These are phyloP conservation scores for Drosophila kanekoi DNA, from an alignment of 2,888 invertebrate species.

Conservation along the genomic window DNA sequence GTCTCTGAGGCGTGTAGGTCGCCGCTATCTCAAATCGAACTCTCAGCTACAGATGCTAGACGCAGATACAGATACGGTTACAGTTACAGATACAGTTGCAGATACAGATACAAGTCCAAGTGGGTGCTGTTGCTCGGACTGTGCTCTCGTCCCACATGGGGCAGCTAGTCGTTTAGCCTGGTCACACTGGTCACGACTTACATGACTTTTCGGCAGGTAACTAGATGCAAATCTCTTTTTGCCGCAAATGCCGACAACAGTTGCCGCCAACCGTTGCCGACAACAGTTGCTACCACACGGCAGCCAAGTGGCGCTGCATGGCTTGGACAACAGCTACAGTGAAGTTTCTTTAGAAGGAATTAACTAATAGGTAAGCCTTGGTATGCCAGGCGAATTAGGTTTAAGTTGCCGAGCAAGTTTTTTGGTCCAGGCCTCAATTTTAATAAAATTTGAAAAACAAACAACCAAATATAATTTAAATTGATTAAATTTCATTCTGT, in stretches of 20 bases:
- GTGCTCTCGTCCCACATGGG: slow-evolving; percentile 42
- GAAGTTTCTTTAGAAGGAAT: neutral
- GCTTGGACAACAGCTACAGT: slow-evolving; percentile 35
- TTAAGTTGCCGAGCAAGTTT: no score
- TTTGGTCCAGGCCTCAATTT: no score
- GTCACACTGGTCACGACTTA: slow-evolving; percentile 59
- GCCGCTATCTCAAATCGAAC: slow-evolving; percentile 17
- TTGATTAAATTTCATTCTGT: no score
- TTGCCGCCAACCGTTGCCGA: slow-evolving; percentile 7
- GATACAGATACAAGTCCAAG: slow-evolving; percentile 8
- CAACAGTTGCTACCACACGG: slow-evolving; percentile 7
- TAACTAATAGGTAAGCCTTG: neutral
- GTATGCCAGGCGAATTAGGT: no score
- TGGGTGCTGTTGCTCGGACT: slow-evolving; percentile 13
- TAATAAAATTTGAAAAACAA: neutral
- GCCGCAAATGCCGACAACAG: slow-evolving; percentile 47
- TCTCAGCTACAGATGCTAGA: slow-evolving; percentile 19
- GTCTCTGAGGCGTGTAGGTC: slow-evolving; percentile 40
- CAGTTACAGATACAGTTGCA: slow-evolving; percentile 22
- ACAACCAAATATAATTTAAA: neutral
- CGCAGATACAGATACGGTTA: slow-evolving; percentile 1
- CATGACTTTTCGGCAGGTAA: slow-evolving; percentile 68
- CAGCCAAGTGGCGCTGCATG: slow-evolving; percentile 22
- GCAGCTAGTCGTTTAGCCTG: slow-evolving; percentile 12
- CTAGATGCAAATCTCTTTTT: slow-evolving; percentile 65